Conservation (phyloP, 2,797 vertebrate genomes). For the Erethizon dorsatum region DNA sequence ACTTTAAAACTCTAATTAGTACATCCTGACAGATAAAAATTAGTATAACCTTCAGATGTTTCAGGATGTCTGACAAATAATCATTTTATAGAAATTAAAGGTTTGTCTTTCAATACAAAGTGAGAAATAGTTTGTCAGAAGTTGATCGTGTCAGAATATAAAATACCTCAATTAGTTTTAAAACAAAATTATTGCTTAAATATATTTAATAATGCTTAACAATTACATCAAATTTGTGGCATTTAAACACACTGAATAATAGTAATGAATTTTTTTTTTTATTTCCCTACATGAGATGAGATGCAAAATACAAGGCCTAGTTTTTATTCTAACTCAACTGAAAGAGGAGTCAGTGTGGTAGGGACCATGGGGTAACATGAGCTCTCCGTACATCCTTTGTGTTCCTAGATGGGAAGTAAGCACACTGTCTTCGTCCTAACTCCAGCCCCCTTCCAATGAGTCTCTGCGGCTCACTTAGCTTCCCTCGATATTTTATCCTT, state of each 20-base stretch:
- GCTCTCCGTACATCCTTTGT: not conserved
- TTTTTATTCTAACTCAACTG: not conserved
- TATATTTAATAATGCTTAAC: conserved; percentile 62
- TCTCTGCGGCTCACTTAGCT: not conserved
- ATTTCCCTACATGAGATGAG: not conserved
- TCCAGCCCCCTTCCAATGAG: not conserved
- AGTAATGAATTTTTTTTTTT: not conserved
- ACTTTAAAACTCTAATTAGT: conserved; percentile 60
- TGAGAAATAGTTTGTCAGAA: conserved; percentile 61
- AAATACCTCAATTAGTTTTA: conserved; percentile 59
- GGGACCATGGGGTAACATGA: not conserved
- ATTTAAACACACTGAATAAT: conserved; percentile 54
- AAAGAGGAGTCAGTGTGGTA: not conserved
- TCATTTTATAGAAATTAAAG: conserved; percentile 37
- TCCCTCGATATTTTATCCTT: not conserved
- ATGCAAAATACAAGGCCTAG: not conserved
- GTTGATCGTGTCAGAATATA: conserved; percentile 39
- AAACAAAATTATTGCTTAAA: conserved; percentile 57
- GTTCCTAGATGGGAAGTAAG: not conserved
- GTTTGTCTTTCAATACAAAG: not conserved
- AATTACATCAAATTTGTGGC: conserved; percentile 22
- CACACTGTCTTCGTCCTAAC: not conserved
- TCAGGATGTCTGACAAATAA: conserved; percentile 57
- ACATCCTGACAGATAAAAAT: conserved; percentile 62
- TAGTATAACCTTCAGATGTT: conserved; percentile 23